These are phyloP conservation scores for Pipistrellus kuhlii DNA, from an alignment of 2,797 vertebrate species.

Conservation along the genomic window DNA sequence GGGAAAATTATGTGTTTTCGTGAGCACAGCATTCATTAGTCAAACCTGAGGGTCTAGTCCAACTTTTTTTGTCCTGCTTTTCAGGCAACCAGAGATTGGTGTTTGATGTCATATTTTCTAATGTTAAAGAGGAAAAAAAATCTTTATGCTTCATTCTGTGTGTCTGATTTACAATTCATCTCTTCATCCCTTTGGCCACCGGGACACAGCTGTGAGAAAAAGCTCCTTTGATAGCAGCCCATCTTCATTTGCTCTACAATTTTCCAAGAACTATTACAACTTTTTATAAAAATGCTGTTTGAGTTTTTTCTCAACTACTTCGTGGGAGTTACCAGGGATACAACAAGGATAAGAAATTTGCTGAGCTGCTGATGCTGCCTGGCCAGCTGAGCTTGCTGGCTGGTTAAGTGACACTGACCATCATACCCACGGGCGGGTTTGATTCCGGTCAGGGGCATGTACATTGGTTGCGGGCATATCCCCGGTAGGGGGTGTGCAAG, in stretches of 20 bases:
- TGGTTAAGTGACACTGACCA: neutral
- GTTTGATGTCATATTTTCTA: neutral
- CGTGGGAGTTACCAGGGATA: neutral
- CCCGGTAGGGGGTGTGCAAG: too few species aligned
- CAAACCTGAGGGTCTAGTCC: neutral
- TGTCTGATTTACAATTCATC: neutral
- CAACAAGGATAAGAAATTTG: neutral
- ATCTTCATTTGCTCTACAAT: neutral
- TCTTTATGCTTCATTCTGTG: neutral
- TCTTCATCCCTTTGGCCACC: neutral
- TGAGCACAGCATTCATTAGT: neutral
- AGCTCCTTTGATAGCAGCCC: neutral
- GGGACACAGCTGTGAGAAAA: neutral
- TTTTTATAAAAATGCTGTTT: neutral
- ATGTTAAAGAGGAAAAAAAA: neutral
- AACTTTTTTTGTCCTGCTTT: conserved; percentile 7
- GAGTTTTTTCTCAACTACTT: neutral
- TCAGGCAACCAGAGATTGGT: conserved; percentile 3
- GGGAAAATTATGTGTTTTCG: neutral
- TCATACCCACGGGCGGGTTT: neutral
- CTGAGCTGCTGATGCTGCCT: neutral
- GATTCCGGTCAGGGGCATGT: too few species aligned
- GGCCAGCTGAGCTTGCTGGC: neutral
- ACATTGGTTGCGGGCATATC: too few species aligned
- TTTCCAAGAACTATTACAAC: neutral